These are phyloP conservation scores for Papilio glaucus DNA, from an alignment of 1,140 invertebrate species.

Conservation along the genomic window DNA sequence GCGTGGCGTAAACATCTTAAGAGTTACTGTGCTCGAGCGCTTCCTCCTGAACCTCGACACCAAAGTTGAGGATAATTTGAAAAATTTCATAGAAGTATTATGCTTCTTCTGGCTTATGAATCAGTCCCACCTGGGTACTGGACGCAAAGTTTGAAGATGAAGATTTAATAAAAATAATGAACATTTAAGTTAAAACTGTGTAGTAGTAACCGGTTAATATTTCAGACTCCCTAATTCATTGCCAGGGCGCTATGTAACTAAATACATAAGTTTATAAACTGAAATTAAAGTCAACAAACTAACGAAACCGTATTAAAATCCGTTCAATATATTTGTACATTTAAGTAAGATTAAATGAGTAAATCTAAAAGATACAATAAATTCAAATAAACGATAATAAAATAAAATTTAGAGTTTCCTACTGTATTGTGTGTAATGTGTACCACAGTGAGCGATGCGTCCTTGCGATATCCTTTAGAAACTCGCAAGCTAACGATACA, in stretches of 20 bases:
- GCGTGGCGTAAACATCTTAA: too few species aligned
- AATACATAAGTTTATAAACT: conserved; percentile 2
- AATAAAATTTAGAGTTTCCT: conserved; percentile 17
- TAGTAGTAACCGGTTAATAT: background rate
- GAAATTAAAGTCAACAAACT: conserved; percentile 11
- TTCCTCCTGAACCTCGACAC: too few species aligned
- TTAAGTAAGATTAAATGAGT: conserved; percentile 43
- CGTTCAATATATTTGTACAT: conserved; percentile 8
- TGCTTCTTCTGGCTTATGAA: too few species aligned
- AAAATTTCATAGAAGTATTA: too few species aligned
- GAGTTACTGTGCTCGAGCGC: too few species aligned
- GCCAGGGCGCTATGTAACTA: conserved; percentile 1
- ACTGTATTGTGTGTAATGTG: background rate
- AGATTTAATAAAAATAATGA: too few species aligned
- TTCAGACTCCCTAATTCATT: background rate
- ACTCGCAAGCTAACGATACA: background rate
- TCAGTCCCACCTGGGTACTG: too few species aligned
- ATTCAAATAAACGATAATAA: conserved; percentile 15
- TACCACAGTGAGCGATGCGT: conserved; percentile 13
- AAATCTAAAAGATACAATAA: conserved; percentile 1
- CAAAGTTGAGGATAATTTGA: too few species aligned
- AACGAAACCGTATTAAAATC: conserved; percentile 13
- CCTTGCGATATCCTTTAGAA: conserved; percentile 21
- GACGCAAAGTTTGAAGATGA: too few species aligned
- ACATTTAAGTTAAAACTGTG: background rate